Evolutionary conservation across 2,797 vertebrate species (phyloP), one percentile per base, ranked within the genome.

Genomic region (Leucoraja ocellata): DNA sequence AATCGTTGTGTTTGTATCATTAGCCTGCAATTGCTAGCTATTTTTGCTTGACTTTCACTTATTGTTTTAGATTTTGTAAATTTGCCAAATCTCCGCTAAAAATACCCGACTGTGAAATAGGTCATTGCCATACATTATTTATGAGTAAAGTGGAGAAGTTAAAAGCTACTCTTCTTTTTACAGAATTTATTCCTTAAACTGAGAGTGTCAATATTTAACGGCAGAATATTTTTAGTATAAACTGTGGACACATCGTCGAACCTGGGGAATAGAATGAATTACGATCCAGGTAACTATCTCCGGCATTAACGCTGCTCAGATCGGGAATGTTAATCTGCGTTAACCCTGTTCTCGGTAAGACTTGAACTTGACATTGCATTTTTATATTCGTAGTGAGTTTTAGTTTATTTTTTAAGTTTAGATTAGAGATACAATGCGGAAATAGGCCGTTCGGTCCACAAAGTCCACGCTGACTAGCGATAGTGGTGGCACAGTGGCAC

Each of bases 51-150:
- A 58, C 39, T 83, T 83, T 25, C 80, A 58, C 18, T 16, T 80
- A 80, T 54, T 54, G 39, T 25, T 83, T 83, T 54, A 54, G 80
- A 83, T 58, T 83, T 83, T 83, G 80, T 10, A 54, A 83, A 83
- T 25, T 83, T 83, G 21, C 80, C 80, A 83, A 83, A 83, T 25
- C 39, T 10, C 54, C 54, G 80, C 80, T 83, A 54, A 83, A 83
- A 54, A 83, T 83, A 83, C 46, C 39, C 80, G 54, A 83, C 39
- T 83, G 80, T 54, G 54, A 83, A 80, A 54, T 83, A 54, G 80
- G 46, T 58, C 21, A 83, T 83, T 54, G 54, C 3, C 21, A 18
- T 83, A 54, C 7, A 83, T 54, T 83, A 83, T 54, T 46, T 83
- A 16, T 25, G 80, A 83, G 21, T 83, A 25, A 21, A 58, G 46